These are phyloP conservation scores for Steinernema carpocapsae DNA, from an alignment of 2,888 invertebrate genomes.

Conservation along the genomic window DNA sequence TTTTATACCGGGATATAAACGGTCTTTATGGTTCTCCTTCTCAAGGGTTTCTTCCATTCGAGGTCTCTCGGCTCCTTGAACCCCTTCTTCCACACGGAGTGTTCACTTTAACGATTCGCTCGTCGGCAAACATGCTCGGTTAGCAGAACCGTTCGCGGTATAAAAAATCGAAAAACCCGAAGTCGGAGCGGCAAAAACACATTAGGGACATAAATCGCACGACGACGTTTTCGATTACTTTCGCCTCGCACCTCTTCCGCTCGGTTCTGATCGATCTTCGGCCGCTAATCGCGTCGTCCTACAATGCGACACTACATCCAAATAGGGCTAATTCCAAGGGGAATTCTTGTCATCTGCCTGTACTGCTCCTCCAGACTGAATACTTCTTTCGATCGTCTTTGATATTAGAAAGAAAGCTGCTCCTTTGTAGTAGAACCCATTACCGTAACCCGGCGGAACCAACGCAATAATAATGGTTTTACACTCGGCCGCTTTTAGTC, in stretches of 20 bases:
- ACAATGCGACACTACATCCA: not conserved
- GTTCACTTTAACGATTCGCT: constrained; percentile 8
- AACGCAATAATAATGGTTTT: not conserved
- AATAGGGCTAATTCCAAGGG: constrained; percentile 9
- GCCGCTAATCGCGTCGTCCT: not conserved
- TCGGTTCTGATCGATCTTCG: constrained; percentile 5
- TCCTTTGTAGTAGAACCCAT: no score
- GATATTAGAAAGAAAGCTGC: no score
- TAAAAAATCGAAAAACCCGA: constrained; percentile 15
- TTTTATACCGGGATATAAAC: no score
- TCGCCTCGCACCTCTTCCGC: constrained; percentile 22
- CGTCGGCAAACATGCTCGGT: not conserved
- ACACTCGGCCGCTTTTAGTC: not conserved
- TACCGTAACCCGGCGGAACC: no score
- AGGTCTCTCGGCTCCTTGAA: not conserved
- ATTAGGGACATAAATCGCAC: constrained; percentile 29
- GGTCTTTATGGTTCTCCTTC: no score
- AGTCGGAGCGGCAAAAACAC: constrained; percentile 24
- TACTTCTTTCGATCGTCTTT: no score
- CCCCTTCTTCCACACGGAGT: constrained; percentile 1
- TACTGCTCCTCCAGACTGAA: no score
- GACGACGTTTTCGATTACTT: not conserved
- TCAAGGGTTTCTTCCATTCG: not conserved
- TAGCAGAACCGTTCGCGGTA: constrained; percentile 23
- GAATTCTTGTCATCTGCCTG: no score